A percentile compares a stretch with the other conserved stretches of the same genome.
Evolutionary conservation across 2,113 vertebrate species (phyloP).

Genomic region (Panthera uncia): DNA sequence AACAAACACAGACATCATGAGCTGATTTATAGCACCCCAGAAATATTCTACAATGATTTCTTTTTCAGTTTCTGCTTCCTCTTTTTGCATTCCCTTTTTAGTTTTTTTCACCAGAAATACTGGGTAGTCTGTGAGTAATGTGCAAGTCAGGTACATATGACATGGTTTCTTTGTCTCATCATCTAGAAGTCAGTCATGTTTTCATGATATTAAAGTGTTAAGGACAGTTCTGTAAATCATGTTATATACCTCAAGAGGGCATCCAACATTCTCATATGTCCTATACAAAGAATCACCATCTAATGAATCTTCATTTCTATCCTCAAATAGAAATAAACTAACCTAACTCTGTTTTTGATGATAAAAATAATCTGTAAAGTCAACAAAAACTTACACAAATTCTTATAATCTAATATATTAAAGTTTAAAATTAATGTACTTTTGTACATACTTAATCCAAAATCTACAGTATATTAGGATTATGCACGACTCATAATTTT

Average conservation of each 20-base stretch:
- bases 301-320: slow-evolving; percentile 32
- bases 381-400: neutral
- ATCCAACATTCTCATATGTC: neutral
- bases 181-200: neutral
- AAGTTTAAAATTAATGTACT: neutral
- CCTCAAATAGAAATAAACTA: slow-evolving; percentile 10
- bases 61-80: neutral
- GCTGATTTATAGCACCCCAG: neutral
- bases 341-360: neutral
- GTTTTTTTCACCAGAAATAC: slow-evolving; percentile 44
- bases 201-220: neutral
- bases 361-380: neutral
- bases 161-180: neutral
- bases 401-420: neutral
- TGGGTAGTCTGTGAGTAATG: neutral
- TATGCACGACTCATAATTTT: neutral
- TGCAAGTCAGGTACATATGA: slow-evolving; percentile 41
- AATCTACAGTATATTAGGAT: neutral
- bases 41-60: neutral
- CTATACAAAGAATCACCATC: neutral
- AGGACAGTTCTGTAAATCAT: neutral
- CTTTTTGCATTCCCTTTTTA: neutral
- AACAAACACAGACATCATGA: neutral
- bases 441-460: neutral
- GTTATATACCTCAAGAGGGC: neutral